Conservation (phyloP, 1,140 invertebrate species). For the Telenomus remus region DNA sequence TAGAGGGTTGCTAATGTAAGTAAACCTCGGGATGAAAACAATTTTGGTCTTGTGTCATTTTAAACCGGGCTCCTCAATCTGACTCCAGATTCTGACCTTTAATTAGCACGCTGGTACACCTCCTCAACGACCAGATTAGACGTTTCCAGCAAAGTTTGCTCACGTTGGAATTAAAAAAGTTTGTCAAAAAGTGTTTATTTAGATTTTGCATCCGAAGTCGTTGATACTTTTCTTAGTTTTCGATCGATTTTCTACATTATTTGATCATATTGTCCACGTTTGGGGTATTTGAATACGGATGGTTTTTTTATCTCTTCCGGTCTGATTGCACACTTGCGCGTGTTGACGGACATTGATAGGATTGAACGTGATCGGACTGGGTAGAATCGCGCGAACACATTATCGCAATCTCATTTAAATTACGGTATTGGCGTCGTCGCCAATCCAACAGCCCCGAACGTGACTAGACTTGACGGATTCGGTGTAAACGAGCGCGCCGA, state of each 20-base stretch:
- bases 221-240: not conserved
- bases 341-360: conserved; percentile 59
- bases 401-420: conserved; percentile 64
- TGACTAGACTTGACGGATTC: conserved; percentile 61
- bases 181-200: too few relatives aligned
- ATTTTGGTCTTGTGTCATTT: conserved; percentile 34
- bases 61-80: conserved; percentile 10
- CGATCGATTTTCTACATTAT: too few relatives aligned
- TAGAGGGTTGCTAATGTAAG: conserved; percentile 40
- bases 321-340: conserved; percentile 47
- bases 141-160: too few relatives aligned
- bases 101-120: conserved; percentile 12
- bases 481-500: conserved; percentile 52
- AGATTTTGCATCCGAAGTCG: too few relatives aligned
- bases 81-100: conserved; percentile 22
- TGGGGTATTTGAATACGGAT: conserved; percentile 31
- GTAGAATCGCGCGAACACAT: conserved; percentile 54
- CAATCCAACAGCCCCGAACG: conserved; percentile 59
- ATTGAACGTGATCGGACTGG: conserved; percentile 60
- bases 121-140: not conserved
- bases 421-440: conserved; percentile 58
- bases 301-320: conserved; percentile 39
- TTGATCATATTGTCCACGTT: conserved; percentile 1
- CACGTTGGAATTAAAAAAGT: too few relatives aligned
- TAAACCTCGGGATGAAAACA: conserved; percentile 13